Conservation (phyloP, 2,888 invertebrate species). For the Drosophila antonietae region DNA sequence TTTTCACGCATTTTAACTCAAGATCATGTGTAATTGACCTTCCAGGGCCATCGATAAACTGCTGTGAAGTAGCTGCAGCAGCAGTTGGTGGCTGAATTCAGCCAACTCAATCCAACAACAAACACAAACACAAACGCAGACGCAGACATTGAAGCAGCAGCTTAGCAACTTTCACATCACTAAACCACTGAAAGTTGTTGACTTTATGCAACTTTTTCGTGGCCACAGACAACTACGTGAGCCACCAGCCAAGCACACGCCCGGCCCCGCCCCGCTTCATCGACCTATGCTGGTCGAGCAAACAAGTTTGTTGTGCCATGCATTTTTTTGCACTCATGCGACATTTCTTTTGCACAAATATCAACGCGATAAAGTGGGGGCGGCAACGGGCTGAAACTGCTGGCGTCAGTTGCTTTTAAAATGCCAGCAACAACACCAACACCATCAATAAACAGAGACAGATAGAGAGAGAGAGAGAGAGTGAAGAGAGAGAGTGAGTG, state of each 20-base stretch:
- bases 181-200: slow-evolving; percentile 79
- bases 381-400: slow-evolving; percentile 54
- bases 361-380: slow-evolving; percentile 67
- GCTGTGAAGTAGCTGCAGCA: slow-evolving; percentile 3
- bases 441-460: slow-evolving; percentile 41
- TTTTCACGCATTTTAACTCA: slow-evolving; percentile 57
- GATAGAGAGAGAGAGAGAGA: neutral
- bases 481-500: neutral
- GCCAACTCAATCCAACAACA: neutral
- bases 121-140: slow-evolving; percentile 8
- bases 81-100: neutral
- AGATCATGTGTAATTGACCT: slow-evolving; percentile 73
- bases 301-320: slow-evolving; percentile 76
- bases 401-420: slow-evolving; percentile 78
- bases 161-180: slow-evolving; percentile 76
- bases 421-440: slow-evolving; percentile 44
- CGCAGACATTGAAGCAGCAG: slow-evolving; percentile 40
- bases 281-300: slow-evolving; percentile 24
- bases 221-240: slow-evolving; percentile 77
- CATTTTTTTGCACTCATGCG: slow-evolving; percentile 68
- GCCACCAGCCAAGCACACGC: slow-evolving; percentile 24
- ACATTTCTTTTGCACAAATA: slow-evolving; percentile 73
- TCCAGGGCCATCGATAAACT: slow-evolving; percentile 40
- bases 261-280: neutral
- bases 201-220: slow-evolving; percentile 80